A percentile compares a stretch with the other conserved stretches of the same genome.
Evolutionary conservation across 2,888 invertebrate genomes (phyloP).

Genomic region (Octonoba sinensis): DNA sequence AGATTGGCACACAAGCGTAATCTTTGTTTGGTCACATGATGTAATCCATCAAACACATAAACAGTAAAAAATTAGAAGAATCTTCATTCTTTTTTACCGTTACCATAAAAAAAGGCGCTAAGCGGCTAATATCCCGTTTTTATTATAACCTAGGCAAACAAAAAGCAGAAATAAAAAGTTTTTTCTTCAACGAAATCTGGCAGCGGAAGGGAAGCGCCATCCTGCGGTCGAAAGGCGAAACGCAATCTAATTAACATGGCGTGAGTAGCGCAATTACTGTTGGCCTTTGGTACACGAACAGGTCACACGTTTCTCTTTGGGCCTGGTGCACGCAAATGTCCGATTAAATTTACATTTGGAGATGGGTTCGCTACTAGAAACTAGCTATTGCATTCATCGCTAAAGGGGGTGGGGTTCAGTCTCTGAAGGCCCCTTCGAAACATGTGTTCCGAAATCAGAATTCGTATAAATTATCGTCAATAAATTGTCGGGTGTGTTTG

Average conservation of each 20-base stretch:
- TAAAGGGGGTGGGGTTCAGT: constrained; percentile 25
- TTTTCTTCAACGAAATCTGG: constrained; percentile 8
- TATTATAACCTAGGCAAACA: constrained; percentile 6
- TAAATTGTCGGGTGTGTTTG: constrained; percentile 58
- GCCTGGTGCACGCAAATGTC: constrained; percentile 42
- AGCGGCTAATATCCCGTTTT: constrained; percentile 32
- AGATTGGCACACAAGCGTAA: constrained; percentile 12
- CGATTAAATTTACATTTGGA: constrained; percentile 64
- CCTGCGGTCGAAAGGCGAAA: constrained; percentile 43
- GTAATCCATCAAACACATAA: constrained; percentile 39
- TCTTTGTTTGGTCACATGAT: constrained; percentile 34
- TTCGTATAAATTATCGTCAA: constrained; percentile 58
- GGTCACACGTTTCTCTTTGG: constrained; percentile 51
- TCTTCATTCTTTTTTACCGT: background rate
- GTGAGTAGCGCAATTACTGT: constrained; percentile 60
- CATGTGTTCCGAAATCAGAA: constrained; percentile 56
- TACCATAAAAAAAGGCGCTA: constrained; percentile 7
- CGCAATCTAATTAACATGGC: constrained; percentile 59
- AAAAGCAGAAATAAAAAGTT: constrained; percentile 1
- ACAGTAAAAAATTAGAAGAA: constrained; percentile 32
- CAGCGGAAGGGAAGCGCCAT: constrained; percentile 25
- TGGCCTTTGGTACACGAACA: constrained; percentile 61
- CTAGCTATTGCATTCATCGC: constrained; percentile 45
- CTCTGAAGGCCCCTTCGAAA: constrained; percentile 39
- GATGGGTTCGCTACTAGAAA: constrained; percentile 53